phyloP scores from a whole-genome alignment of 2,113 vertebrate genomes.

The Rhea pennata region DNA sequence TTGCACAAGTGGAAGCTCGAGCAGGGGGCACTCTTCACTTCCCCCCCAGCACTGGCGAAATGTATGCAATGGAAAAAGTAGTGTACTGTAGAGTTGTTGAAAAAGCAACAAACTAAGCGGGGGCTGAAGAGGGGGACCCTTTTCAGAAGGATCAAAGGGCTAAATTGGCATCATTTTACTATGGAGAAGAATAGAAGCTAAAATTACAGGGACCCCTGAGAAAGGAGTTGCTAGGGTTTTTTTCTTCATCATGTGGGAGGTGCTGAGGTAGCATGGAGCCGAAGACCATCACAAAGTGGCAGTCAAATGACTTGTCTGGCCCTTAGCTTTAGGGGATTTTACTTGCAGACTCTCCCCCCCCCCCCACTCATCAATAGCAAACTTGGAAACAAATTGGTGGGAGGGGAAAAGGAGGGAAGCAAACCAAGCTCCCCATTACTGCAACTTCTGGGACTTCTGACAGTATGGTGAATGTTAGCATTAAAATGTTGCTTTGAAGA shows the following conservation, averaged over 20 bases:
- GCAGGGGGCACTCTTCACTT: neutral
- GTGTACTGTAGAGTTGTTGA: neutral
- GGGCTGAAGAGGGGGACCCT: neutral
- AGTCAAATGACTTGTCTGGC: too few species aligned
- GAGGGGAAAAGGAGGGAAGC: neutral
- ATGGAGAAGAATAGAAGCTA: neutral
- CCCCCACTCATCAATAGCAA: neutral
- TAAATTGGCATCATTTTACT: neutral
- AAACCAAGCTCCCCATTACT: neutral
- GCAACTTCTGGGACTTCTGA: neutral
- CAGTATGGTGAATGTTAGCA: neutral
- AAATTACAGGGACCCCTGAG: neutral
- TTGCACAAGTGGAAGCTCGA: neutral
- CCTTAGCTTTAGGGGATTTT: neutral
- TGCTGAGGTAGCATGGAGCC: neutral
- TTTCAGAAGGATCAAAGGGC: neutral
- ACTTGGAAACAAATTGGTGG: neutral
- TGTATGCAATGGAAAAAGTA: too few species aligned
- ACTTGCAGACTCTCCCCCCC: too few species aligned
- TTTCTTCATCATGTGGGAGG: neutral
- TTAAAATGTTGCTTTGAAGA: slow-evolving; percentile 2
- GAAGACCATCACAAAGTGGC: neutral
- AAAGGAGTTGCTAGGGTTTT: neutral
- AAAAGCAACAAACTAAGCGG: neutral
- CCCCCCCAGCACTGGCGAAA: too few species aligned